Evolutionary conservation across 2,113 vertebrate species (phyloP), one percentile per base, ranked within the genome.

Genomic region (Seriola quinqueradiata): DNA sequence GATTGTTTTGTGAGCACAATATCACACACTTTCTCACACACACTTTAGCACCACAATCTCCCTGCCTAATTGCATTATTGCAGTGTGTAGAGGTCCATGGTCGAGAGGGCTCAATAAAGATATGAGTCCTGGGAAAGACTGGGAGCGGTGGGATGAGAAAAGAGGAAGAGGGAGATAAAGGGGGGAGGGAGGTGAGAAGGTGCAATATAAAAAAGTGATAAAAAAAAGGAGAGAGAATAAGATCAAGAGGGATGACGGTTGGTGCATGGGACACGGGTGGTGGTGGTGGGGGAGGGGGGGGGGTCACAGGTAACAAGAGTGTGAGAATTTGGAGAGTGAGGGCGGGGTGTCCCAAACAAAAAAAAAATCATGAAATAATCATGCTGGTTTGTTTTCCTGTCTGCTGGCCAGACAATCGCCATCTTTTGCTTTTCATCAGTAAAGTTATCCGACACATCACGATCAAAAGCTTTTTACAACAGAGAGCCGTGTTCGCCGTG

Each of bases 41-140:
- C 96, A 96, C 97, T 96, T 97, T 95, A 95, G 92, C 95, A 96
- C 88, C 74, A 89, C 89, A 95, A 96, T 95, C 92, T 95, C 95
- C 84, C 95, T 73, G 77, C 21, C 93, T 97, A 96, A 96, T 96
- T 94, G 79, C 84, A 79, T 95, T 96, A 96, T 95, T 95, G 94
- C 96, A 94, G 91, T 95, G 94, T 91, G 94, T 86, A 90, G 92
- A 95, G 92, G 96, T 95, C 95, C 93, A 93, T 92, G 94, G 95
- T 96, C 95, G 93, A 96, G 94, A 95, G 91, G 94, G 94, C 90
- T 93, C 96, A 95, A 97, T 98, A 97, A 98, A 97, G 97, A 97
- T 97, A 97, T 82, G 91, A 87, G 91, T 87, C 94, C 91, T 95
- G 90, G 71, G 50, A 93, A 92, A 86, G 70, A 79, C 77, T 46